Conservation (phyloP, 2,113 vertebrate species). For the Gymnarchus niloticus region DNA sequence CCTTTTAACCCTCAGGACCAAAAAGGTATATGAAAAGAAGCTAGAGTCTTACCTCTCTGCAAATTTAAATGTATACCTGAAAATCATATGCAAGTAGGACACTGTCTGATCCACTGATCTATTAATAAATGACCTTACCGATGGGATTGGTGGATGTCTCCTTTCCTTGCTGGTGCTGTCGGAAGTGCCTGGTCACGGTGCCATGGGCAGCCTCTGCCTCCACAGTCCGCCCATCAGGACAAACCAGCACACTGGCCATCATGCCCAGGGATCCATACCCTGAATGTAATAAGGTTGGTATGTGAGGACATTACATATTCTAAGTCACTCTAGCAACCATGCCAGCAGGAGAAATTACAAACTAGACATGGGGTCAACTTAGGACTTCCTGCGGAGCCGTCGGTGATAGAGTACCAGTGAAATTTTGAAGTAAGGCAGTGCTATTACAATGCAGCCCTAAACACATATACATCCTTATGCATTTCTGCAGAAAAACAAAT, state of each 20-base stretch:
- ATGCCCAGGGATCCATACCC: slow-evolving; percentile 95
- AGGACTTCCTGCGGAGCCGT: neutral
- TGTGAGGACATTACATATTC: neutral
- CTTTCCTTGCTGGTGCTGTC: slow-evolving; percentile 90
- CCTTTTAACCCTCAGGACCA: too few species aligned
- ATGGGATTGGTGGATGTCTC: slow-evolving; percentile 98
- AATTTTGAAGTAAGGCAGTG: neutral
- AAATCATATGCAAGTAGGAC: neutral
- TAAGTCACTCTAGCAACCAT: neutral
- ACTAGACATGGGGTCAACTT: neutral
- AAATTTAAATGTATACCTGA: neutral
- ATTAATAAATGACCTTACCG: slow-evolving; percentile 72
- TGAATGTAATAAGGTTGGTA: slow-evolving; percentile 35
- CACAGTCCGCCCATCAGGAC: slow-evolving; percentile 91
- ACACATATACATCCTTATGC: neutral
- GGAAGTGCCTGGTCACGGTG: slow-evolving; percentile 92
- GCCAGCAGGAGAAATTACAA: neutral
- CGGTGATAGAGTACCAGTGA: too few species aligned
- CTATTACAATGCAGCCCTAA: neutral
- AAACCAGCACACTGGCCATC: slow-evolving; percentile 96
- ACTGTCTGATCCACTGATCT: neutral
- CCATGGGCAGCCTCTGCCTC: slow-evolving; percentile 95
- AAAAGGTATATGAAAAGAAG: neutral
- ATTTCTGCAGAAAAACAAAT: neutral
- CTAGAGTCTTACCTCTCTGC: neutral